Evolutionary conservation across 2,113 vertebrate genomes (phyloP).

Genomic region (Monopterus albus): DNA sequence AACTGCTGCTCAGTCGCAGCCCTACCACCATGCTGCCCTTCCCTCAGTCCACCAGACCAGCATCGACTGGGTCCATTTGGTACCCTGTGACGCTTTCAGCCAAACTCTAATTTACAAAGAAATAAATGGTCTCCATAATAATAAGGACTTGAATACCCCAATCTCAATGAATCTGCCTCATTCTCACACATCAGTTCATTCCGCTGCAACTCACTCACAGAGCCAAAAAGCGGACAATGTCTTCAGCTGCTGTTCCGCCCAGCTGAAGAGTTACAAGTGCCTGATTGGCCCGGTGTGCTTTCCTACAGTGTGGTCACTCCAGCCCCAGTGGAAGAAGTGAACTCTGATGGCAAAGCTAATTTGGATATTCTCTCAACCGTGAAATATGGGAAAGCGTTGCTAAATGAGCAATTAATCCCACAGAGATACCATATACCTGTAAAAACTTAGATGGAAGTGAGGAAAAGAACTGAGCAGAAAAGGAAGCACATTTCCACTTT

Average conservation of each 20-base stretch:
- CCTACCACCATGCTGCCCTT: slow-evolving; percentile 61
- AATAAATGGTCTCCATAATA: slow-evolving; percentile 77
- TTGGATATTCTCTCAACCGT: slow-evolving; percentile 77
- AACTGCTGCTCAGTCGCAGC: slow-evolving; percentile 68
- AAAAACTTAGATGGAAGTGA: slow-evolving; percentile 58
- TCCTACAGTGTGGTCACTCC: slow-evolving; percentile 67
- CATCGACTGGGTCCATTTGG: slow-evolving; percentile 74
- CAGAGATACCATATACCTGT: slow-evolving; percentile 72
- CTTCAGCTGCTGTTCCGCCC: slow-evolving; percentile 48
- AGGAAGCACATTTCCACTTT: slow-evolving; percentile 44
- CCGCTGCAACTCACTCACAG: slow-evolving; percentile 23
- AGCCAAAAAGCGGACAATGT: slow-evolving; percentile 23
- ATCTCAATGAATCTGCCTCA: slow-evolving; percentile 53
- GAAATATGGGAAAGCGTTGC: slow-evolving; percentile 79
- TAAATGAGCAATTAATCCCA: slow-evolving; percentile 81
- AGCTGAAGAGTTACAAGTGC: slow-evolving; percentile 29
- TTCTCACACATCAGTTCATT: slow-evolving; percentile 49
- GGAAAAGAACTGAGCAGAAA: slow-evolving; percentile 27
- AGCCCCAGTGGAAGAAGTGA: slow-evolving; percentile 71
- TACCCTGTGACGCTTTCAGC: slow-evolving; percentile 74
- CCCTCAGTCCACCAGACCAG: slow-evolving; percentile 70
- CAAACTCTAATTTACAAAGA: slow-evolving; percentile 77
- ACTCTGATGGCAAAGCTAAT: slow-evolving; percentile 79
- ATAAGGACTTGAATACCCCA: slow-evolving; percentile 52
- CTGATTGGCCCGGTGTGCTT: slow-evolving; percentile 55